phyloP scores from a whole-genome alignment of 2,888 invertebrate genomes.

The Lasioglossum vierecki region DNA sequence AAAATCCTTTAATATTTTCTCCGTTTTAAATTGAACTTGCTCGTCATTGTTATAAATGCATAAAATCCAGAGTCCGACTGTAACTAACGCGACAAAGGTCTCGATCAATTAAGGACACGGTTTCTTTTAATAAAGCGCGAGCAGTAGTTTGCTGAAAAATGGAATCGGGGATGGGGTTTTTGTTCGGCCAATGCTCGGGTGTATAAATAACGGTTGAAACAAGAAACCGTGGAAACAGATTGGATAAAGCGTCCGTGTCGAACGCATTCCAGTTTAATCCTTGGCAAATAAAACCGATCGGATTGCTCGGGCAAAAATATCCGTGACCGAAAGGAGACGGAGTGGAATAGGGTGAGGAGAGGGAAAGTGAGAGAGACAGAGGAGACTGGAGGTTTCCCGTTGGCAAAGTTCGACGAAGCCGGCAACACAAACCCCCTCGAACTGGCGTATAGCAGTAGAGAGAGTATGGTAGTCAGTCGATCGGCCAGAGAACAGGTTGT shows the following conservation, averaged over 20 bases:
- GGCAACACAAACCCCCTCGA: constrained; percentile 35
- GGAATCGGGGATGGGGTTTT: not conserved
- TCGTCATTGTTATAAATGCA: no score
- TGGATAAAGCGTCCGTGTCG: constrained; percentile 2
- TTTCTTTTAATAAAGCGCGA: not conserved
- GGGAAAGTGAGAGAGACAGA: not conserved
- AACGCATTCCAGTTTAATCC: constrained; percentile 23
- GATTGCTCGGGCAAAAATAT: constrained; percentile 27
- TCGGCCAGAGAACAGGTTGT: constrained; percentile 31
- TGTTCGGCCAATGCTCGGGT: not conserved
- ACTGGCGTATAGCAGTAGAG: constrained; percentile 10
- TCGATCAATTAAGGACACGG: not conserved
- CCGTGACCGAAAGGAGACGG: constrained; percentile 25
- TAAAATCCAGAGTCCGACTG: no score
- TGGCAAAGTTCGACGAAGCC: constrained; percentile 28
- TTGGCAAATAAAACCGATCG: constrained; percentile 34
- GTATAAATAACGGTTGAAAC: constrained; percentile 5
- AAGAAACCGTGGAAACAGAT: constrained; percentile 1
- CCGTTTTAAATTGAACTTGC: no score
- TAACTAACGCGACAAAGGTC: not conserved
- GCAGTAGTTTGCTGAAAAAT: not conserved
- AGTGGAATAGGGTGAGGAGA: not conserved
- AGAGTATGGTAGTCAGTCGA: constrained; percentile 13
- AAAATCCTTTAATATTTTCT: no score
- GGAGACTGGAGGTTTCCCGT: constrained; percentile 14